phyloP scores from a whole-genome alignment of 2,113 vertebrate species.

The Carlito syrichta region DNA sequence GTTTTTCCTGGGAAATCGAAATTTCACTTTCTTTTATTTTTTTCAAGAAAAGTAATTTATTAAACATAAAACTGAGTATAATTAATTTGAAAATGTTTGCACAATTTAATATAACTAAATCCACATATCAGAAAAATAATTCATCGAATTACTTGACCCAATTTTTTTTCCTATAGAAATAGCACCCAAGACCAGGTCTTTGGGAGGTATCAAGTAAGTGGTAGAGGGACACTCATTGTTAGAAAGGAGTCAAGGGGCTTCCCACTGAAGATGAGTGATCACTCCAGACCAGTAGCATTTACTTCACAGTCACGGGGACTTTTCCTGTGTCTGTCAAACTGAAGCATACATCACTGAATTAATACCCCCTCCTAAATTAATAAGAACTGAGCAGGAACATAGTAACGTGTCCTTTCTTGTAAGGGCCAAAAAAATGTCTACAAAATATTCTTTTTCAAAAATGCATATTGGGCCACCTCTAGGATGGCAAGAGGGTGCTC shows the following conservation, averaged over 20 bases:
- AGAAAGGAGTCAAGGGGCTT: not conserved
- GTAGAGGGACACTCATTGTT: not conserved
- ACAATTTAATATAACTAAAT: not conserved
- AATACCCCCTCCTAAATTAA: not conserved
- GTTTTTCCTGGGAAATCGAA: constrained; percentile 6
- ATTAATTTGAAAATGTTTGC: not conserved
- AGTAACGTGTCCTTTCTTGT: not conserved
- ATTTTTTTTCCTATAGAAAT: not conserved
- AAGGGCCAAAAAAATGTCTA: not conserved
- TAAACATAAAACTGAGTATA: not conserved
- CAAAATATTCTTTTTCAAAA: not conserved
- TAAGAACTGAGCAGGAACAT: not conserved
- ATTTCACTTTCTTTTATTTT: not conserved
- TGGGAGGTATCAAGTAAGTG: not conserved
- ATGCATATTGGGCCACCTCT: not conserved
- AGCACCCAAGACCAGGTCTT: not conserved
- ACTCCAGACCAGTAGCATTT: not conserved
- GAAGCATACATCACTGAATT: not conserved
- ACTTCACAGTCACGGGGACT: not conserved
- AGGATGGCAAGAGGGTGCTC: not conserved
- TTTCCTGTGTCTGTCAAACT: not conserved
- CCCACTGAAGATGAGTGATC: not conserved
- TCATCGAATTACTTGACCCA: not conserved
- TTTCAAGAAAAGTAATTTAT: not conserved
- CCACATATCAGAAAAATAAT: not conserved